phyloP scores from a whole-genome alignment of 1,140 invertebrate species.

The Leptopilina boulardi region DNA sequence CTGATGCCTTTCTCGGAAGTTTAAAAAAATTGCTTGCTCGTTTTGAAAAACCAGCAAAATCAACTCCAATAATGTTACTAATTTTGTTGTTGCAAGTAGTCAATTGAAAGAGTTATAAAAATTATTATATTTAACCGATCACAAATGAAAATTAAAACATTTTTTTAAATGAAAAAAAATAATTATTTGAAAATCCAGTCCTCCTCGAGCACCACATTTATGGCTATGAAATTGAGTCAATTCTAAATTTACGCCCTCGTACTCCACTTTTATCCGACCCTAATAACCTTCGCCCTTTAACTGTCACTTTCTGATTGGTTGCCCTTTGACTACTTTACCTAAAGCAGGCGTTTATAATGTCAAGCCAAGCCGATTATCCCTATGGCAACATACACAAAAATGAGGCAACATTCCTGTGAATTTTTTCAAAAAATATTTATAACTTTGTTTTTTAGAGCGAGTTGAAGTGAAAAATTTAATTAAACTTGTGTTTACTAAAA shows the following conservation, averaged over 20 bases:
- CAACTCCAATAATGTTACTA: constrained; percentile 57
- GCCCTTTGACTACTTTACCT: too few species aligned
- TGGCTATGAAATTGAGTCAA: constrained; percentile 54
- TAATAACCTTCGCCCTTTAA: constrained; percentile 58
- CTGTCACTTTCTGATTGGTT: constrained; percentile 43
- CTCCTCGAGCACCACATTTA: constrained; percentile 56
- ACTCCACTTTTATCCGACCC: constrained; percentile 56
- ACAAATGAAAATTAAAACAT: constrained; percentile 31
- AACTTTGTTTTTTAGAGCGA: too few species aligned
- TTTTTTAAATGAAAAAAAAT: constrained; percentile 34
- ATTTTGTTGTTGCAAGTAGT: constrained; percentile 46
- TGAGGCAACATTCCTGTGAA: too few species aligned
- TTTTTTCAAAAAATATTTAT: too few species aligned
- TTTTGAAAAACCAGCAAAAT: constrained; percentile 44
- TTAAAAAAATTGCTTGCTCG: constrained; percentile 56
- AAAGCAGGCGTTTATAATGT: too few species aligned
- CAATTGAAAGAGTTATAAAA: constrained; percentile 42
- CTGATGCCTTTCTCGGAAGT: background rate
- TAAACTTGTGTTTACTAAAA: too few species aligned
- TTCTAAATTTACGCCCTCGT: constrained; percentile 60
- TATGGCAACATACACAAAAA: too few species aligned
- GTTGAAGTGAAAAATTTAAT: too few species aligned
- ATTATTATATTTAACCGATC: constrained; percentile 29
- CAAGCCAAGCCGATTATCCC: too few species aligned
- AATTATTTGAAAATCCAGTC: constrained; percentile 61